Percentiles rank a stretch among this genome's conserved stretches.
Evolutionary conservation across 2,113 vertebrate species (phyloP).

Genomic region (Mungos mungo): DNA sequence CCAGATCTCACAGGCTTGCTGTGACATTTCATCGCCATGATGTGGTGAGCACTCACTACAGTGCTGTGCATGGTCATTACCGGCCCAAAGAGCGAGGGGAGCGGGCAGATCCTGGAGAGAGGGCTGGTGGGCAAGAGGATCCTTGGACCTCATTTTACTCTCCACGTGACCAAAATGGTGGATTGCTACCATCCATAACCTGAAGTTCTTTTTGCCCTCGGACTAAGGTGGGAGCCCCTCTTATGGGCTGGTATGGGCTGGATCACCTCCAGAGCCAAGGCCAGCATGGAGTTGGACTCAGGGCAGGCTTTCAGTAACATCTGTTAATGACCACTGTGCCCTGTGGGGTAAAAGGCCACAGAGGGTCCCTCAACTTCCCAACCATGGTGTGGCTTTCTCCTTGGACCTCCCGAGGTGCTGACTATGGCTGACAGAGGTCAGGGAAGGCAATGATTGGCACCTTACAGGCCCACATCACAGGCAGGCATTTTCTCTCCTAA

Average conservation of each 20-base stretch:
- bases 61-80: rapidly evolving
- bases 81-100: rapidly evolving
- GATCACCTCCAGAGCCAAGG: rapidly evolving
- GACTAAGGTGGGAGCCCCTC: no score
- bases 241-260: rapidly evolving
- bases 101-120: not conserved
- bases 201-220: not conserved
- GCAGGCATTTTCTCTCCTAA: not conserved
- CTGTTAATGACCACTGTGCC: rapidly evolving
- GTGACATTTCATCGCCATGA: not conserved
- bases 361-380: not conserved
- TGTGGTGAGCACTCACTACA: rapidly evolving
- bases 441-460: rapidly evolving
- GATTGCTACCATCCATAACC: not conserved
- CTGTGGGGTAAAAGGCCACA: not conserved
- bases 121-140: not conserved
- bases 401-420: not conserved
- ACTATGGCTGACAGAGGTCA: not conserved
- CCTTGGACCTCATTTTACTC: not conserved
- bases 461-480: rapidly evolving
- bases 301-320: rapidly evolving
- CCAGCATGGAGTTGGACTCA: no score
- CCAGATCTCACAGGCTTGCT: rapidly evolving
- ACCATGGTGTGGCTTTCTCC: not conserved
- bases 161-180: not conserved